A percentile compares a stretch with the other conserved stretches of the same genome.
Evolutionary conservation across 2,113 vertebrate species (phyloP).

Genomic region (Prinia subflava): DNA sequence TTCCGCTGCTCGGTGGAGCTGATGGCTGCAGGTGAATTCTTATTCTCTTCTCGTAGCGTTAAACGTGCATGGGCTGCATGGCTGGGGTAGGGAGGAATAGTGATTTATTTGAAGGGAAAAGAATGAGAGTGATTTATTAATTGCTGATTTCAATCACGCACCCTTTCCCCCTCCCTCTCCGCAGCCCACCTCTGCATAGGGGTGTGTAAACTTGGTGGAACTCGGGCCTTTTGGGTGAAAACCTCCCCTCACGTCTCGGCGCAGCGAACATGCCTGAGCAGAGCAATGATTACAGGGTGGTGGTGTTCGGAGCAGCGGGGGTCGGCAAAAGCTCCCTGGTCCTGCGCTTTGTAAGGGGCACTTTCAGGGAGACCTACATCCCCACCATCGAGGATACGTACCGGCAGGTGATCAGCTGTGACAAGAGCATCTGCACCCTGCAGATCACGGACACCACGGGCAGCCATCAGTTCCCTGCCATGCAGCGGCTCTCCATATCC

Average conservation of each 20-base stretch:
- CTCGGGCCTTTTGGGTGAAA: not conserved
- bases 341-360: conserved; percentile 69
- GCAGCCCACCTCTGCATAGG: not conserved
- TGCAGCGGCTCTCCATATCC: conserved; percentile 76
- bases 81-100: not conserved
- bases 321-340: conserved; percentile 78
- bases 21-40: conserved; percentile 28
- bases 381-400: conserved; percentile 75
- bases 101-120: not conserved
- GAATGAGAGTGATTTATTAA: not conserved
- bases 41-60: not conserved
- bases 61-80: not conserved
- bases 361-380: conserved; percentile 69
- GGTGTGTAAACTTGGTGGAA: not conserved
- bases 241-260: not conserved
- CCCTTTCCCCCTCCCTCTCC: not conserved
- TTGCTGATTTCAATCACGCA: not conserved
- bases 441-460: conserved; percentile 78
- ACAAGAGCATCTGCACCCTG: conserved; percentile 75
- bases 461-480: conserved; percentile 77
- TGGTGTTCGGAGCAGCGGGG: conserved; percentile 69
- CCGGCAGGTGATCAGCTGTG: conserved; percentile 77
- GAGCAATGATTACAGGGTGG: conserved; percentile 71
- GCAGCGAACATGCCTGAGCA: conserved; percentile 66
- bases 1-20: not conserved